Evolutionary conservation across 2,113 vertebrate genomes (phyloP).

Genomic region (Athene noctua): DNA sequence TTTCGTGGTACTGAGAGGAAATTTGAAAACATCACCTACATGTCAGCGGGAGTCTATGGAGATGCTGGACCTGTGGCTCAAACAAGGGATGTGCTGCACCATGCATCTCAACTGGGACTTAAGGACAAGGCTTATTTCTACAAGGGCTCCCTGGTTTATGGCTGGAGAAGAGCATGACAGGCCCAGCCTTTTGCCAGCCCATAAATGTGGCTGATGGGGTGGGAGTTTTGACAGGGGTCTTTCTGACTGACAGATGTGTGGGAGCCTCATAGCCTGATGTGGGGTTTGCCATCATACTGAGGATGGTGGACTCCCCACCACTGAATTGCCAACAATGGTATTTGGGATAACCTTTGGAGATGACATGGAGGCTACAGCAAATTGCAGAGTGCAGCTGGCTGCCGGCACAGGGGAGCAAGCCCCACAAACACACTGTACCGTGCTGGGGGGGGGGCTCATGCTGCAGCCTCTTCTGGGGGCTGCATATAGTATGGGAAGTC

Average conservation of each 20-base stretch:
- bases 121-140: neutral
- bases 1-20: neutral
- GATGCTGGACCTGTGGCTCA: neutral
- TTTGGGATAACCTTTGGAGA: neutral
- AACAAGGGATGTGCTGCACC: neutral
- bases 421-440: rapidly evolving
- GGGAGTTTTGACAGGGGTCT: neutral
- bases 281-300: rapidly evolving
- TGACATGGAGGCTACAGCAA: neutral
- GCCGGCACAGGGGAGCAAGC: rapidly evolving
- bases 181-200: neutral
- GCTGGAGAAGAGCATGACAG: neutral
- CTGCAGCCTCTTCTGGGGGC: neutral
- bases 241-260: neutral
- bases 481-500: neutral
- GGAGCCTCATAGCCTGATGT: rapidly evolving
- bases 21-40: neutral
- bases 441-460: neutral
- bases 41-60: neutral
- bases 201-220: neutral
- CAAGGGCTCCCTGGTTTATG: neutral
- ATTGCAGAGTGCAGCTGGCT: neutral
- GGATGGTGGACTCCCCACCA: neutral
- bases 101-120: rapidly evolving
- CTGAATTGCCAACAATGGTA: neutral